phyloP scores from a whole-genome alignment of 2,797 vertebrate genomes.

The Otus scops region DNA sequence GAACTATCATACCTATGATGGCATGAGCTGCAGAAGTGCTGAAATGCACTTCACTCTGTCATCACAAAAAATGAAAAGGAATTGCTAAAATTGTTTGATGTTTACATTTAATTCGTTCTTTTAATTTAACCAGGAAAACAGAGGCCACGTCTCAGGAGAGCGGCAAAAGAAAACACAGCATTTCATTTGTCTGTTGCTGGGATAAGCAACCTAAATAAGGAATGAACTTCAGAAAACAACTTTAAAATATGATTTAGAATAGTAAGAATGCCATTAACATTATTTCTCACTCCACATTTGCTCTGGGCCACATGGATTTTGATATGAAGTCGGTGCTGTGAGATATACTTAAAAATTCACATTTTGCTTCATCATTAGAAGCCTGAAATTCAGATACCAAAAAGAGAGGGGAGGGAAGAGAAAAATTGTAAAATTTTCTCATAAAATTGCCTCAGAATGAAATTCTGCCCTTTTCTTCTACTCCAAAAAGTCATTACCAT shows the following conservation, averaged over 20 bases:
- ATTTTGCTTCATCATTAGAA: not conserved
- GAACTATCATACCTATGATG: not conserved
- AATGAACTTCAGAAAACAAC: not conserved
- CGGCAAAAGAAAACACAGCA: not conserved
- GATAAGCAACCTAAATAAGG: not conserved
- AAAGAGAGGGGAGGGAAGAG: not conserved
- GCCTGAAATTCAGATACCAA: not conserved
- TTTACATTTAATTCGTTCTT: not conserved
- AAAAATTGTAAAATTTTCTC: conserved; percentile 50
- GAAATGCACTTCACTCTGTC: not conserved
- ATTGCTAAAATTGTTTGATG: not conserved
- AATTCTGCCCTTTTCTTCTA: conserved; percentile 63
- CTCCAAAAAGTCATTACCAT: conserved; percentile 70
- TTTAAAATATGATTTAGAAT: not conserved
- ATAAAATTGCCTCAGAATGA: conserved; percentile 61
- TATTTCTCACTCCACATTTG: not conserved
- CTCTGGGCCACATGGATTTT: not conserved
- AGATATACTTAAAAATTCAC: not conserved
- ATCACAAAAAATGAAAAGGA: not conserved
- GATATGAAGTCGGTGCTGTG: not conserved
- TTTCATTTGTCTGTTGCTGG: not conserved
- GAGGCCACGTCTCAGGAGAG: not conserved
- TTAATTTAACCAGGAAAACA: not conserved
- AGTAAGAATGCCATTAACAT: not conserved
- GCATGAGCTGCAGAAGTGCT: not conserved